These are phyloP conservation scores for Cancer borealis DNA, from an alignment of 2,888 invertebrate species.

Conservation along the genomic window DNA sequence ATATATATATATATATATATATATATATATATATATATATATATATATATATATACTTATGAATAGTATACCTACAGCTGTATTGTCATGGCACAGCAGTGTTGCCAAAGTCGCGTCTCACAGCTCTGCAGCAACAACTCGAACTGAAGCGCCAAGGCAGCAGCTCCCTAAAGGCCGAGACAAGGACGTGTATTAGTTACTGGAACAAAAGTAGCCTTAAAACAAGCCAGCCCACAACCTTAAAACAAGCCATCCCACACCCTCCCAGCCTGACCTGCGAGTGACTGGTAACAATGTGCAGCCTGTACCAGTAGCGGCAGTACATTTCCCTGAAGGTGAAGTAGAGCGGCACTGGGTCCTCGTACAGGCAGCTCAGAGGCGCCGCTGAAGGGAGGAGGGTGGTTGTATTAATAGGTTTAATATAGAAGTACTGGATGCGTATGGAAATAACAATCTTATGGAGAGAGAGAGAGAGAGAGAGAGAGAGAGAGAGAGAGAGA, in stretches of 20 bases:
- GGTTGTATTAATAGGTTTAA: no score
- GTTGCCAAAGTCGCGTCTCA: constrained; percentile 94
- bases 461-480: no score
- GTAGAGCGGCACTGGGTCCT: constrained; percentile 92
- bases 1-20: neutral
- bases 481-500: no score
- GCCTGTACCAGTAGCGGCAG: constrained; percentile 92
- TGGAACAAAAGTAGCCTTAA: neutral
- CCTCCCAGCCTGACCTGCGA: constrained; percentile 90
- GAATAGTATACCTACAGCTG: constrained; percentile 89
- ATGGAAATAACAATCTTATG: no score
- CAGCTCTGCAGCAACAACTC: constrained; percentile 93
- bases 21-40: neutral
- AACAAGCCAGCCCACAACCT: no score
- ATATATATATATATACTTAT: neutral
- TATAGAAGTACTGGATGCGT: no score
- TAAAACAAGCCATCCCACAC: neutral
- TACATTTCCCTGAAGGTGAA: constrained; percentile 95
- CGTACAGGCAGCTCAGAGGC: constrained; percentile 95
- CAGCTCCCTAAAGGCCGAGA: constrained; percentile 69
- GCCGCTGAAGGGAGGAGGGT: constrained; percentile 85
- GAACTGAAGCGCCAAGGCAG: constrained; percentile 90
- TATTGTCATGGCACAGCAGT: constrained; percentile 91
- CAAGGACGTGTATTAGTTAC: neutral
- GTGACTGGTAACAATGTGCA: constrained; percentile 95